A percentile compares a stretch with the other conserved stretches of the same genome.
phyloP scores from a whole-genome alignment of 2,797 vertebrate genomes.

The Melanotaenia parkinsoni region DNA sequence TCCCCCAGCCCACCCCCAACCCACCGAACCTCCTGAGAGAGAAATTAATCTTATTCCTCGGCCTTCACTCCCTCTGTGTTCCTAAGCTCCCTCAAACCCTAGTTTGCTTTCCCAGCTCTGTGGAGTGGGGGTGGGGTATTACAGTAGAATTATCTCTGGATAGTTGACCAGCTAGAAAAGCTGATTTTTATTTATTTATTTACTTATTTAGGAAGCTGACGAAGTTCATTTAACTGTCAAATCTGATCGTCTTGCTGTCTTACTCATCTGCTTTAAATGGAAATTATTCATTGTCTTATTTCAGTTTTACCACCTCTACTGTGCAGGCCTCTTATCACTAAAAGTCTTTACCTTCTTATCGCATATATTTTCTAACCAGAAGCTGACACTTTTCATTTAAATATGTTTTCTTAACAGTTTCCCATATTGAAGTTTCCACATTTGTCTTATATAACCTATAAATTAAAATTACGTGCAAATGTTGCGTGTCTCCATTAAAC shows the following conservation, averaged over 20 bases:
- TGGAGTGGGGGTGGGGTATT: slow-evolving; percentile 59
- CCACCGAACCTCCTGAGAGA: slow-evolving; percentile 67
- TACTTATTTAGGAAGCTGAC: slow-evolving; percentile 22
- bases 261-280: slow-evolving; percentile 11
- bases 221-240: slow-evolving; percentile 42
- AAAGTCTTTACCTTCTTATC: slow-evolving; percentile 2
- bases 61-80: slow-evolving; percentile 76
- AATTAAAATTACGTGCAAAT: slow-evolving; percentile 43
- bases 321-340: neutral
- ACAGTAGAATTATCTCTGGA: slow-evolving; percentile 56
- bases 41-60: slow-evolving; percentile 83
- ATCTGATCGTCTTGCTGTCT: slow-evolving; percentile 1
- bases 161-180: slow-evolving; percentile 53
- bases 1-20: slow-evolving; percentile 43
- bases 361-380: neutral
- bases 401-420: slow-evolving; percentile 15
- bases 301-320: neutral
- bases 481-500: slow-evolving; percentile 51
- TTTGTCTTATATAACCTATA: slow-evolving; percentile 32
- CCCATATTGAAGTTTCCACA: slow-evolving; percentile 2
- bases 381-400: neutral
- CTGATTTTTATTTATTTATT: slow-evolving; percentile 11
- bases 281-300: slow-evolving; percentile 8
- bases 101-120: slow-evolving; percentile 58
- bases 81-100: slow-evolving; percentile 73